Conservation (phyloP, 2,113 vertebrate genomes). For the Spilogale gracilis region DNA sequence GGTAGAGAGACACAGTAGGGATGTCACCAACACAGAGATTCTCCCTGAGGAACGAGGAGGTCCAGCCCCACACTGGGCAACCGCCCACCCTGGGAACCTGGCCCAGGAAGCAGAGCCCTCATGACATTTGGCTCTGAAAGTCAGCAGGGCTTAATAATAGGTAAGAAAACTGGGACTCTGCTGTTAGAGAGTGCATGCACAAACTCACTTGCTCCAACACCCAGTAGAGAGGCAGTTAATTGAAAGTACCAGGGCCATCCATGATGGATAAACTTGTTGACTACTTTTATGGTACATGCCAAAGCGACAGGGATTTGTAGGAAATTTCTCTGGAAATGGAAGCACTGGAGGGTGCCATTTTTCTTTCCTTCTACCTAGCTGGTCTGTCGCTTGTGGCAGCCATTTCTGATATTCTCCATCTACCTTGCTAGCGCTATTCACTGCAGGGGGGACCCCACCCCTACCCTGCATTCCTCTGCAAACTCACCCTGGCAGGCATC, state of each 20-base stretch:
- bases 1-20: not conserved
- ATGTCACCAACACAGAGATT: not conserved
- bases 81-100: not conserved
- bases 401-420: not conserved
- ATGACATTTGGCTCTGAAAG: not conserved
- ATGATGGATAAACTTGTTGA: not conserved
- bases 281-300: not conserved
- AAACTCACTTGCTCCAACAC: not conserved
- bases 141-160: not conserved
- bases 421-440: not conserved
- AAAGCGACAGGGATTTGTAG: not conserved
- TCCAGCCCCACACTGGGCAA: not conserved
- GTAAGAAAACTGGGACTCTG: not conserved
- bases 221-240: not conserved
- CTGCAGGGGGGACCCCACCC: too few species aligned
- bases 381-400: not conserved
- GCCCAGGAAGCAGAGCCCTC: not conserved
- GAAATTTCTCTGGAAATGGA: not conserved
- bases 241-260: not conserved
- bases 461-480: not conserved
- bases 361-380: not conserved
- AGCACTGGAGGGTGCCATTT: not conserved
- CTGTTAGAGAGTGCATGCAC: not conserved
- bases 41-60: not conserved
- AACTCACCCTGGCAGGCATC: not conserved